phyloP scores from a whole-genome alignment of 2,797 vertebrate genomes.

The Enteromius radiatus region DNA sequence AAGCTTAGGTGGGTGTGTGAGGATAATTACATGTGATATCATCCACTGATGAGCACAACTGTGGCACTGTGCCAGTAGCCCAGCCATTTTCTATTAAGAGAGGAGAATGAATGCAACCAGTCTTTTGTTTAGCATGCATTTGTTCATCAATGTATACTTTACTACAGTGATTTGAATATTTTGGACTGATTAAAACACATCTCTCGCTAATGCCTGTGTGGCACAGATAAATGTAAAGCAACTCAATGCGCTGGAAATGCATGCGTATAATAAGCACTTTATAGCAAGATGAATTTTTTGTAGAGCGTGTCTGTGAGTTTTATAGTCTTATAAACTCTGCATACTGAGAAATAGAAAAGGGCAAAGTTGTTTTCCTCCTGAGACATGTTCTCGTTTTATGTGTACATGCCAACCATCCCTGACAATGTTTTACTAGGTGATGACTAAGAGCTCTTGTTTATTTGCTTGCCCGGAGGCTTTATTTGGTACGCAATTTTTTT shows the following conservation, averaged over 20 bases:
- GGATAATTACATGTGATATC: conserved; percentile 60
- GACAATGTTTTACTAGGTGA: conserved; percentile 66
- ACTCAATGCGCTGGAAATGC: conserved; percentile 45
- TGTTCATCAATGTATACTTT: conserved; percentile 48
- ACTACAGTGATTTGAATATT: conserved; percentile 46
- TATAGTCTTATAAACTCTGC: conserved; percentile 67
- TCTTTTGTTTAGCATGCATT: conserved; percentile 55
- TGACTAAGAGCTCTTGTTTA: conserved; percentile 73
- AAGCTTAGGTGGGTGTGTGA: conserved; percentile 50
- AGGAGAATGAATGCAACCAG: conserved; percentile 50
- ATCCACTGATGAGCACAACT: conserved; percentile 56
- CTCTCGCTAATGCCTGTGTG: conserved; percentile 26
- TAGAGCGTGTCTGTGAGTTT: conserved; percentile 62
- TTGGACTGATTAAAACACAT: conserved; percentile 3
- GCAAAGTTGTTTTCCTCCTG: conserved; percentile 46
- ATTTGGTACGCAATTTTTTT: conserved; percentile 61
- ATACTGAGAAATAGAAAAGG: conserved; percentile 63
- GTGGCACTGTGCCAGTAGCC: conserved; percentile 56
- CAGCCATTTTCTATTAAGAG: conserved; percentile 48
- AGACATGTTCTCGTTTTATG: conserved; percentile 63
- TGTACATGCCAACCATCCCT: conserved; percentile 55
- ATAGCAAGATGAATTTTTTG: conserved; percentile 63
- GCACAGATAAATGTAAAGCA: conserved; percentile 11
- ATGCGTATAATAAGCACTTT: conserved; percentile 57
- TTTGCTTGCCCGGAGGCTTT: conserved; percentile 69